Percentiles rank a stretch among this genome's conserved stretches.
Conservation (phyloP, 2,797 vertebrate species). For the Adelosebastes latens region DNA sequence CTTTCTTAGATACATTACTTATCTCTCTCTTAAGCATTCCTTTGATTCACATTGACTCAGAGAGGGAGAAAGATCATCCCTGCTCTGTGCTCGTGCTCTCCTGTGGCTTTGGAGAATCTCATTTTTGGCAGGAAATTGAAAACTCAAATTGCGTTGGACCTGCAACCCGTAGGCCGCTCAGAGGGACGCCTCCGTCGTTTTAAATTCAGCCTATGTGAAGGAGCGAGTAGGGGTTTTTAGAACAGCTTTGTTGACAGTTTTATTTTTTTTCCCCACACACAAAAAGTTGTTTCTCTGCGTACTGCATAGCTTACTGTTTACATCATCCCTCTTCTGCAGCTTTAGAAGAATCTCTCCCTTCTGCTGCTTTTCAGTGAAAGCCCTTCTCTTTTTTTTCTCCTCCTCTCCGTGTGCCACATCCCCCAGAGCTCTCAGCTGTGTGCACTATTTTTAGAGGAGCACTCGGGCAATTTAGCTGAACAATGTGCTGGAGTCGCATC, state of each 20-base stretch:
- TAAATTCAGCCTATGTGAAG: not conserved
- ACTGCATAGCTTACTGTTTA: constrained; percentile 27
- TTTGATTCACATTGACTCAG: constrained; percentile 52
- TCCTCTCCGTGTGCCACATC: constrained; percentile 39
- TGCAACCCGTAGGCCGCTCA: constrained; percentile 15
- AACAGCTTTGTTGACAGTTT: constrained; percentile 26
- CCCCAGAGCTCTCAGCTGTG: constrained; percentile 73
- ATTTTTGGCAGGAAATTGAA: constrained; percentile 55
- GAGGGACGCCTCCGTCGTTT: constrained; percentile 15
- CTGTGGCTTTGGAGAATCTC: constrained; percentile 28
- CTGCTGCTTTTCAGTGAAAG: constrained; percentile 55
- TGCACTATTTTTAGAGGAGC: constrained; percentile 73
- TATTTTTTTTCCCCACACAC: not conserved
- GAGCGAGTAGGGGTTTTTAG: constrained; percentile 29
- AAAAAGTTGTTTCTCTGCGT: constrained; percentile 18
- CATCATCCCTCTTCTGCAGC: constrained; percentile 44
- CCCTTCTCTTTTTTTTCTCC: constrained; percentile 2
- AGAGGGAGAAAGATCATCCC: constrained; percentile 7
- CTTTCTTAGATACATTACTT: not conserved
- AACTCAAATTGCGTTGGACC: constrained; percentile 32
- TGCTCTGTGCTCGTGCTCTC: not conserved
- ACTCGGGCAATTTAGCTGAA: constrained; percentile 69
- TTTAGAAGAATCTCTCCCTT: constrained; percentile 38
- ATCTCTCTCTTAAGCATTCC: constrained; percentile 23
- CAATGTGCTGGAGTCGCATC: constrained; percentile 66